Conservation (phyloP, 2,888 invertebrate genomes). For the Metellina segmentata region DNA sequence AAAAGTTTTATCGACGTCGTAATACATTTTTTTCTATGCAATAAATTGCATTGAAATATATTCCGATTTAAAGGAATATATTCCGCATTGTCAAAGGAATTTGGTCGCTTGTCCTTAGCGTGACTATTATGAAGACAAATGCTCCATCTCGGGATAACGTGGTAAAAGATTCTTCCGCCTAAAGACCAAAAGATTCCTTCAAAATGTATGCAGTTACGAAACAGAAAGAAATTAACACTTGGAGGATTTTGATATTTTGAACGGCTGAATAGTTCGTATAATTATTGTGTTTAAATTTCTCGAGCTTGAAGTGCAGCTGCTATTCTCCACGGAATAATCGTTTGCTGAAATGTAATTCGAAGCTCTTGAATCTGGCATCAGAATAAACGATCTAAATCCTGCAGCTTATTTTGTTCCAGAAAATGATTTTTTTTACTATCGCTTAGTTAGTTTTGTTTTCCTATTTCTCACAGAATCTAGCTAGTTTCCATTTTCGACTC, state of each 20-base stretch:
- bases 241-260: conserved; percentile 25
- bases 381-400: conserved; percentile 25
- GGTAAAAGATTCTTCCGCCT: not conserved
- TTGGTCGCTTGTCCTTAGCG: no score
- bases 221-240: conserved; percentile 50
- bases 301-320: conserved; percentile 9
- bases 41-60: no score
- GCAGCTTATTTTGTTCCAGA: not conserved
- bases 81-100: no score
- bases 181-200: not conserved
- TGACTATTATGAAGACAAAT: no score
- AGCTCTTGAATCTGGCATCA: conserved; percentile 44
- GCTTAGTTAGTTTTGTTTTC: not conserved
- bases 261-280: conserved; percentile 22
- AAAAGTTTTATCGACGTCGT: no score
- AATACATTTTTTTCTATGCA: no score
- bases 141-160: no score
- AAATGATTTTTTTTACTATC: conserved; percentile 20
- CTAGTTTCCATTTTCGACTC: conserved; percentile 14
- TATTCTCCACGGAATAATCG: not conserved
- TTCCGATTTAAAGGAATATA: no score
- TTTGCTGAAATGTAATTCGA: conserved; percentile 33
- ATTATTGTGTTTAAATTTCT: conserved; percentile 54
- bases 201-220: not conserved
- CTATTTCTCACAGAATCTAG: conserved; percentile 7